Base-by-base conservation (phyloP, 2,797 vertebrate genomes). In the Huso huso region DNA sequence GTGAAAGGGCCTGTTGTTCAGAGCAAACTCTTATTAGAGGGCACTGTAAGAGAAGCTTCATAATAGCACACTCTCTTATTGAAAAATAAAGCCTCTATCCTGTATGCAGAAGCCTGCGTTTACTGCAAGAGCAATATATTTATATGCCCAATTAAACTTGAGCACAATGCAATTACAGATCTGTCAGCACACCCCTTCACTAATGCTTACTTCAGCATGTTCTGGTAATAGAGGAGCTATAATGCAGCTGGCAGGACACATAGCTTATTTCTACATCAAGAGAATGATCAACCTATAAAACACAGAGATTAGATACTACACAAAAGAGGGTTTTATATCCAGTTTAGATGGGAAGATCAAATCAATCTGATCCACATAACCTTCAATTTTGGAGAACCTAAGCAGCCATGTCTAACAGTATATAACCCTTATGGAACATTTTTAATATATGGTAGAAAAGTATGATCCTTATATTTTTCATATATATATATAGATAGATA, bases 341-440 rank as follows among this genome's bases (percentile, higher is more conserved):
- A 75, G 66, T 78, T 74, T 73, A 18, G 15, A 18, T 18, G 15
- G 1, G 15, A 18, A 83, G 80, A 86, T 87, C 81, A 85, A 76
- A 79, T 84, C 72, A 82, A 85, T 82, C 77, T 79, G 79, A 87
- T 87, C 84, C 79, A 70, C 79, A 79, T 80, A 80, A 84, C 81
- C 79, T 69, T 86, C 78, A 77, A 78, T 64, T 83, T 83, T 83
- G 84, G 82, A 85, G 72, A 67, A 70, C 68, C 64, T 74, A 73
- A 82, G 74, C 71, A 75, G 79, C 72, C 68, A 76, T 75, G 75
- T 74, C 77, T 68, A 76, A 82, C 80, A 64, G 72, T 81, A 74
- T 78, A 18, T n/a, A n/a, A n/a, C n/a, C n/a, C n/a, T n/a, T n/a
- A n/a, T n/a, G n/a, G n/a, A n/a, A n/a, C n/a, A n/a, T n/a, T n/a